Evolutionary conservation across 2,113 vertebrate genomes (phyloP).

Genomic region (Apodemus speciosus): DNA sequence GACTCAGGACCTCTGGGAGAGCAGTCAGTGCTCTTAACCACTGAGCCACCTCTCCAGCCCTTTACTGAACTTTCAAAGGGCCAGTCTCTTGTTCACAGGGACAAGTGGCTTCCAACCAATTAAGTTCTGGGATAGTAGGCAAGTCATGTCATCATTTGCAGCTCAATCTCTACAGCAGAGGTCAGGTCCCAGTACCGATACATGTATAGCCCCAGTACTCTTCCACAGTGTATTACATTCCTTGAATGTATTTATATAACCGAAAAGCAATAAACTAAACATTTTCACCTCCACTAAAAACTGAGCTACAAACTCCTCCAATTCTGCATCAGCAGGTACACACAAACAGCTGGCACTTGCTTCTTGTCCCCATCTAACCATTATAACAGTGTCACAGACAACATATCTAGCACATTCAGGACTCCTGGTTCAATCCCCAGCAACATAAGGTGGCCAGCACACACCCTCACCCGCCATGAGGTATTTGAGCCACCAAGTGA

Average conservation of each 20-base stretch:
- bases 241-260: background rate
- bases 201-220: too few relatives aligned
- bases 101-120: background rate
- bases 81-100: constrained; percentile 36
- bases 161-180: background rate
- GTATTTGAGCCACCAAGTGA: too few relatives aligned
- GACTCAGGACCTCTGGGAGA: too few relatives aligned
- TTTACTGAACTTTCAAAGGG: constrained; percentile 50
- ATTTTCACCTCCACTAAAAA: background rate
- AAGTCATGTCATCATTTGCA: background rate
- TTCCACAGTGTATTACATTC: background rate
- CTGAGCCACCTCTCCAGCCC: too few relatives aligned
- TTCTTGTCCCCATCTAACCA: background rate
- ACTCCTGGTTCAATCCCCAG: background rate
- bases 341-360: background rate
- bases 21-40: too few relatives aligned
- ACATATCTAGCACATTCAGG: background rate
- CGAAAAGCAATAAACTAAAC: background rate
- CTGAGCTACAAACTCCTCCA: background rate
- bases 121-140: rapidly evolving
- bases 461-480: background rate
- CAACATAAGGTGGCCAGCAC: background rate
- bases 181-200: background rate
- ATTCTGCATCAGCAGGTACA: background rate
- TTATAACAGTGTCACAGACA: background rate